Conservation (phyloP, 2,888 invertebrate genomes). For the Napeogenes sylphis region DNA sequence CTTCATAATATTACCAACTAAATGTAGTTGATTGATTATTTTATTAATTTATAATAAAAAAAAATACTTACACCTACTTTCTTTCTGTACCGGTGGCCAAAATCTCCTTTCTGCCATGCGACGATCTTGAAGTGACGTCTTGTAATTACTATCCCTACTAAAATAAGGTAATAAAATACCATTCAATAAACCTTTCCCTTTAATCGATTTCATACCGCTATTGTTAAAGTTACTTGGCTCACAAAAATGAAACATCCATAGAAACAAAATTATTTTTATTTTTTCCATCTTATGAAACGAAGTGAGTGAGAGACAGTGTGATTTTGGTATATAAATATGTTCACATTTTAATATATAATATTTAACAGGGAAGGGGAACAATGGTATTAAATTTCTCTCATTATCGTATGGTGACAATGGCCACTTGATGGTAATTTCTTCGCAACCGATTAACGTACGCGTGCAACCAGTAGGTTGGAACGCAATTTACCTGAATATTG, state of each 20-base stretch:
- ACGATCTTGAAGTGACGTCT: slow-evolving; percentile 32
- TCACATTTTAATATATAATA: slow-evolving; percentile 47
- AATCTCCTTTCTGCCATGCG: slow-evolving; percentile 43
- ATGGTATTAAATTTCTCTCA: slow-evolving; percentile 47
- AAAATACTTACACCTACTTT: slow-evolving; percentile 59
- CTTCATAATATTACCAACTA: too few relatives aligned
- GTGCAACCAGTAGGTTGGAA: slow-evolving; percentile 40
- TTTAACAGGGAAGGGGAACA: slow-evolving; percentile 47
- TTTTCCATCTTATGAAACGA: slow-evolving; percentile 30
- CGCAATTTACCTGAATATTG: slow-evolving; percentile 28
- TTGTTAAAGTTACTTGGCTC: slow-evolving; percentile 35
- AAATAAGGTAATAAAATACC: slow-evolving; percentile 38
- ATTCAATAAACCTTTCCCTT: slow-evolving; percentile 33
- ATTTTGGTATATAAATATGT: slow-evolving; percentile 36
- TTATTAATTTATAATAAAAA: not conserved
- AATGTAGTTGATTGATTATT: too few relatives aligned
- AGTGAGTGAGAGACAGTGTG: slow-evolving; percentile 8
- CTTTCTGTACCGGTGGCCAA: slow-evolving; percentile 60
- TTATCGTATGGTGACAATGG: slow-evolving; percentile 50
- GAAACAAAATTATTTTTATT: slow-evolving; percentile 25
- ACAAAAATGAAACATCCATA: slow-evolving; percentile 38
- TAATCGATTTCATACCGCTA: slow-evolving; percentile 19
- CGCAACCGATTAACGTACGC: slow-evolving; percentile 41
- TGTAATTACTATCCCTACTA: slow-evolving; percentile 32
- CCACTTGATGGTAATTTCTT: slow-evolving; percentile 46